Base-by-base conservation (phyloP, 2,888 invertebrate species). In the Chaitophorus viminalis region DNA sequence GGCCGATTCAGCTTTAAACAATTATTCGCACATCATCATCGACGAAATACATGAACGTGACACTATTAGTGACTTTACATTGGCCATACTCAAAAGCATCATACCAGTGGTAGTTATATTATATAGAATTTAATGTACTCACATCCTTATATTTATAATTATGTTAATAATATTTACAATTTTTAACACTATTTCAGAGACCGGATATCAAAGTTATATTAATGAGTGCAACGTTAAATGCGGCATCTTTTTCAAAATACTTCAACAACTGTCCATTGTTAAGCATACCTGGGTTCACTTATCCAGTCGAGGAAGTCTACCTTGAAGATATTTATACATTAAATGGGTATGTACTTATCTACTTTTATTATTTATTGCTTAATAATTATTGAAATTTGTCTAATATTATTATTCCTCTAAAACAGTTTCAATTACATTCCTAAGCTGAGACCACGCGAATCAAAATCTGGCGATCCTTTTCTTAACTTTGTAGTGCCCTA, bases 21-120 rank as follows among this genome's bases (percentile, higher is more conserved):
- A 93, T 70, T 93, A 94, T 88, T 96, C 96, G 76, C 97, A 98
- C 91, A 92, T 98, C 8, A 94, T 99, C 89, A 91, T 99, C n/a
- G 98, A 99, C 91, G 98, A 99, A 92, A 96, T 98, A 88, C 98
- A 98, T 90, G 98, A 98, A 91, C 93, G 98, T 88, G 96, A 96
- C 91, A 93, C 95, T 25, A 93, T 95, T 90, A 95, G 96, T 46
- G 98, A 99, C 91, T 94, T 98, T 90, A 93, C 97, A 21, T 94
- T 99, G 92, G 95, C 96, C 39, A 93, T 98, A 90, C 91, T 98
- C 70, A 96, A 95, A 91, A 94, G 95, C 92, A 93, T 96, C 90
- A 91, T 93, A 83, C 91, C 91, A 17, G 92, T 91, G 90, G 92
- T 92, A 91, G 89, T 90, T 89, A 52, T 11, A 74, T 68, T 29